Base-by-base conservation (phyloP, 2,113 vertebrate genomes). In the Pomatorhinus ruficollis region DNA sequence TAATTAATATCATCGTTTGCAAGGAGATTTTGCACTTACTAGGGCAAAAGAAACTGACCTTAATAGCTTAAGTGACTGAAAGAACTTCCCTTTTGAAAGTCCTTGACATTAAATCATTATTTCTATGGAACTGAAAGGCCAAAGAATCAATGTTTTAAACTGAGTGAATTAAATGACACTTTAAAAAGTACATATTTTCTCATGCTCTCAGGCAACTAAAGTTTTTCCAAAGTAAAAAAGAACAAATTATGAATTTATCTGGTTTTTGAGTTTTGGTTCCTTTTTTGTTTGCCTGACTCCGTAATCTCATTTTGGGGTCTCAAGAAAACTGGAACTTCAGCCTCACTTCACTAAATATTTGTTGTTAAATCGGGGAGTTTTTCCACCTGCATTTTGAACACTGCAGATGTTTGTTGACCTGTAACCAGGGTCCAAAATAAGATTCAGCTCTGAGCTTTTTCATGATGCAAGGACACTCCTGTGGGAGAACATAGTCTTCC, bases 231-330 rank as follows among this genome's bases (percentile, higher is more conserved):
- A n/a, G 2, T 13, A 6, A 65, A 56, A 80, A 72, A 35, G 3
- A 56, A 40, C 2, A 21, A 57, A 4, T 3, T 35, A 8, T 44
- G 5, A 33, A 54, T 83, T 77, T 63, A 12, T 17, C 6, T 37
- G 2, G 0, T 10, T 39, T 28, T 47, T 40, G 2, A 7, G 5
- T 24, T 33, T 47, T 60, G 7, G 4, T 66, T 60, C 3, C 4
- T 13, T 52, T 44, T 19, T 20, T 50, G 14, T 64, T 42, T 40
- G 6, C 11, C 7, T 69, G 16, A 12, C 1, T 57, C 6, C 10
- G 9, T 47, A 60, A 33, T 27, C 16, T 64, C 9, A 37, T 47
- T 66, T 82, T 47, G 56, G 4, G 4, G 5, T 33, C 20, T 7
- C 2, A 17, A 19, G 31, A 56, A 92, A 60, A 19, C 14, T 54